These are phyloP conservation scores for Indicator indicator DNA, from an alignment of 2,113 vertebrate species.

Conservation along the genomic window DNA sequence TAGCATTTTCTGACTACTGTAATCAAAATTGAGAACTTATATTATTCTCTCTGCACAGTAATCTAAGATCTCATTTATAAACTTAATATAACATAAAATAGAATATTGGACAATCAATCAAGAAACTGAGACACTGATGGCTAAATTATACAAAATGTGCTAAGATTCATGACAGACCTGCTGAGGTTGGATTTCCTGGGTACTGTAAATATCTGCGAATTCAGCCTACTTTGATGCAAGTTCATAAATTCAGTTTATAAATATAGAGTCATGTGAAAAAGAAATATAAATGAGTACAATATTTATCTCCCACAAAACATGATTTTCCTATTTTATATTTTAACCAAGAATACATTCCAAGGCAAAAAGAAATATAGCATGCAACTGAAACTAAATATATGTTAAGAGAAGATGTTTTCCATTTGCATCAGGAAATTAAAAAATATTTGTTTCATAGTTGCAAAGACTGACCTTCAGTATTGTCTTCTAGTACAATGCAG, in stretches of 20 bases:
- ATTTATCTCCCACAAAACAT: not conserved
- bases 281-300: not conserved
- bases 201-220: slow-evolving; percentile 47
- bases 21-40: slow-evolving; percentile 46
- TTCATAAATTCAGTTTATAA: slow-evolving; percentile 56
- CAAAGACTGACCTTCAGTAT: not conserved
- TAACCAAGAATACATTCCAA: not conserved
- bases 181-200: not conserved
- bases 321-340: not conserved
- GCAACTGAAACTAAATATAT: not conserved
- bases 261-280: not conserved
- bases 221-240: not conserved
- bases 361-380: not conserved
- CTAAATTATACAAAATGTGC: slow-evolving; percentile 53
- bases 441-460: not conserved
- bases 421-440: not conserved
- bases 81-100: slow-evolving; percentile 29
- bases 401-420: not conserved
- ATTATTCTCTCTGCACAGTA: not conserved
- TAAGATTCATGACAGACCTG: slow-evolving; percentile 41
- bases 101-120: slow-evolving; percentile 52
- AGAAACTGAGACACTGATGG: slow-evolving; percentile 26
- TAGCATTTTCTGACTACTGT: not conserved
- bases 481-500: not conserved
- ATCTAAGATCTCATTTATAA: slow-evolving; percentile 53